Percentiles rank a stretch among this genome's conserved stretches.
phyloP scores from a whole-genome alignment of 2,797 vertebrate species.

The Betta splendens region DNA sequence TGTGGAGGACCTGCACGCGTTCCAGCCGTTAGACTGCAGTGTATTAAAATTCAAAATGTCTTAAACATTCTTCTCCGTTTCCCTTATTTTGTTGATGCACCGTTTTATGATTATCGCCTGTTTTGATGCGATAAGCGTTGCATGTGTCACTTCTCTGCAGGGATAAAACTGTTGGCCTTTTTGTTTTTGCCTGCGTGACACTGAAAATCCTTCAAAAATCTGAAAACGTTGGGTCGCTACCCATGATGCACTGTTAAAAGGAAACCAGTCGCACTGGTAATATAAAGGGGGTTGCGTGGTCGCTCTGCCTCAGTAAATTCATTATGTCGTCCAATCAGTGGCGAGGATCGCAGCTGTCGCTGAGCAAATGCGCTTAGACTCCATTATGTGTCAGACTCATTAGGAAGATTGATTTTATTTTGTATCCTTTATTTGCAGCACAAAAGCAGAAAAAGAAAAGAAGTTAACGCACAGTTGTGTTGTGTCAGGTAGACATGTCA shows the following conservation, averaged over 20 bases:
- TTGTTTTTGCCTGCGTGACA: neutral
- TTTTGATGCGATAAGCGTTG: conserved; percentile 15
- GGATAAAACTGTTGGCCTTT: neutral
- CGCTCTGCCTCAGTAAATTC: conserved; percentile 20
- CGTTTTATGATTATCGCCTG: conserved; percentile 4
- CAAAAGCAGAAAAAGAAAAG: no score
- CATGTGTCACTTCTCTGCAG: conserved; percentile 10
- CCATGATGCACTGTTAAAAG: conserved; percentile 18
- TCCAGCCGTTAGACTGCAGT: neutral
- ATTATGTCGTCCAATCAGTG: conserved; percentile 11
- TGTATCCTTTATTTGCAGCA: no score
- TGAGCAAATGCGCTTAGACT: conserved; percentile 4
- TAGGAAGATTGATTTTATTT: conserved; percentile 5
- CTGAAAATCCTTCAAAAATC: conserved; percentile 1
- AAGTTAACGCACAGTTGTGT: no score
- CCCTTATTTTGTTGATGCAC: neutral
- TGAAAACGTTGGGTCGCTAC: neutral
- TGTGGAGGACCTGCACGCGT: neutral
- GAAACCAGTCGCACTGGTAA: conserved; percentile 13
- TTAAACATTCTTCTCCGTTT: neutral
- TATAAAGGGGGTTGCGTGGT: conserved; percentile 7
- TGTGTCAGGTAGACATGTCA: no score
- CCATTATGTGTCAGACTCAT: conserved; percentile 7
- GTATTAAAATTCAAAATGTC: neutral
- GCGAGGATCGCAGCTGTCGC: conserved; percentile 23